Conservation (phyloP, 2,888 invertebrate species). For the Steromphala cineraria region DNA sequence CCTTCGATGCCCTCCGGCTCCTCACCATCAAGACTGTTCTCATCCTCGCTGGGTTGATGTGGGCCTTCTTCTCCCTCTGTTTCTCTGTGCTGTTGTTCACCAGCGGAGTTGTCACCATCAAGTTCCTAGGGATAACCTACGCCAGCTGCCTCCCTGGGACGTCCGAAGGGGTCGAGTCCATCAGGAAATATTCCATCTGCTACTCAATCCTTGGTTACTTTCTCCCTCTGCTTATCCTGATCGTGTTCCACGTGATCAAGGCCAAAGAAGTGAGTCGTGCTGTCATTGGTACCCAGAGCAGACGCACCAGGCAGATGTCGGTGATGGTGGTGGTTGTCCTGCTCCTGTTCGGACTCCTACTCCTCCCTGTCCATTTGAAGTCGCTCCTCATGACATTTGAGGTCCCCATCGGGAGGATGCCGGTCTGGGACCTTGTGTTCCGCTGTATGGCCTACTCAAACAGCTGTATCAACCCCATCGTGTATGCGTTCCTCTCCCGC, state of each 20-base stretch:
- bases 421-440: not conserved
- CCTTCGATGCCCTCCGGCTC: not conserved
- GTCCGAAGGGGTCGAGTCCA: not conserved
- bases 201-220: not conserved
- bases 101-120: not conserved
- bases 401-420: not conserved
- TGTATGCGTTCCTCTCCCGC: not conserved
- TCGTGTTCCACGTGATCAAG: not conserved
- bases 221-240: not conserved
- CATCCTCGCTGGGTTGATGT: not conserved
- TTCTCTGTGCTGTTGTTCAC: not conserved
- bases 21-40: not conserved
- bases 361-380: slow-evolving; percentile 15
- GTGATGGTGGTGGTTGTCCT: not conserved
- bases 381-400: not conserved
- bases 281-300: not conserved
- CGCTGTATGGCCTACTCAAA: not conserved
- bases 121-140: not conserved
- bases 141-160: not conserved
- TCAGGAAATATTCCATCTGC: not conserved
- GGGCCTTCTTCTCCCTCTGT: not conserved
- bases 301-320: not conserved
- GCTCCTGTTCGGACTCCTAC: not conserved
- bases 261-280: not conserved
- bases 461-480: slow-evolving; percentile 16